Evolutionary conservation across 2,113 vertebrate genomes (phyloP).

Genomic region (Cryptoleucopteryx plumbea): DNA sequence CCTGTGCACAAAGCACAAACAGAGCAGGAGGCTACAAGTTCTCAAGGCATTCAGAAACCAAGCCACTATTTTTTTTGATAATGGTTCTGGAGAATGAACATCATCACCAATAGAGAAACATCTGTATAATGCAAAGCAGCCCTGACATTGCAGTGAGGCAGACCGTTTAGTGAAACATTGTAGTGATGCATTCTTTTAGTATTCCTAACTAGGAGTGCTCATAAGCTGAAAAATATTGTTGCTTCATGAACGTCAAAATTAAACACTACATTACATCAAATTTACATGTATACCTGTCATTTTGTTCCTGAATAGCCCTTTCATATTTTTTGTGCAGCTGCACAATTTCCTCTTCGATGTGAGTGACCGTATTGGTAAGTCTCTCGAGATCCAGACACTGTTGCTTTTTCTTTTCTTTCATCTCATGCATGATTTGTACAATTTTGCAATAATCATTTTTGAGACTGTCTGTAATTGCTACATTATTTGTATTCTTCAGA

Average conservation of each 20-base stretch:
- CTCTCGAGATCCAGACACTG: conserved; percentile 70
- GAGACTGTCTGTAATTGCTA: conserved; percentile 73
- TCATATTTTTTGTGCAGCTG: conserved; percentile 74
- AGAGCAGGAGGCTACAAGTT: not conserved
- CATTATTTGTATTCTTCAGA: conserved; percentile 76
- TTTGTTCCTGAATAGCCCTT: conserved; percentile 72
- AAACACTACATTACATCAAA: not conserved
- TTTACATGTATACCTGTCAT: conserved; percentile 72
- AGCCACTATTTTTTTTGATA: not conserved
- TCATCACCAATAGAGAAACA: not conserved
- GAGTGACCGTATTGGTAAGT: conserved; percentile 71
- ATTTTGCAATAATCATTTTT: conserved; percentile 74
- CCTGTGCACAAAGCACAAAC: not conserved
- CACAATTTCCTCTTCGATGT: conserved; percentile 73
- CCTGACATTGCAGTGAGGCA: not conserved
- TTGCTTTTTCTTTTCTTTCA: conserved; percentile 76
- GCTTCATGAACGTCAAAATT: not conserved
- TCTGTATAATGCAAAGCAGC: not conserved
- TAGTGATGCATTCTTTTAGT: not conserved
- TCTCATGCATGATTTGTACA: conserved; percentile 57
- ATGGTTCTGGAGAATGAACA: not conserved
- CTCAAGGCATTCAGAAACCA: not conserved
- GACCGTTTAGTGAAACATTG: rapidly evolving
- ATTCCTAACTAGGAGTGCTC: not conserved
- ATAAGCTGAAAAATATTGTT: not conserved